Evolutionary conservation across 2,888 invertebrate genomes (phyloP).

Genomic region (Leuctra nigra): DNA sequence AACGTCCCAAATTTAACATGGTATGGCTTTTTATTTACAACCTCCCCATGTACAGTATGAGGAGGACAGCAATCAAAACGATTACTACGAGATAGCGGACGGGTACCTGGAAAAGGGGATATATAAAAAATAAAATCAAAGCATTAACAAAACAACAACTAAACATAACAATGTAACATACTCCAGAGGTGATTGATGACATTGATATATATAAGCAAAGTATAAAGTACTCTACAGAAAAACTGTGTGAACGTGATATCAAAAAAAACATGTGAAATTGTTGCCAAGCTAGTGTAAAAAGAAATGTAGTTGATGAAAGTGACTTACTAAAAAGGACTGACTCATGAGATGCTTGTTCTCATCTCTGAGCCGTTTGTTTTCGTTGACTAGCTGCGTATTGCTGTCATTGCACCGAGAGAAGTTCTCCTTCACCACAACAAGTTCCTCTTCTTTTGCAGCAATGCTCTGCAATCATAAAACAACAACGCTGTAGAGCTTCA

Average conservation of each 20-base stretch:
- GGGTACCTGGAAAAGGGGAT: conserved; percentile 36
- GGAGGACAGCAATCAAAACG: conserved; percentile 40
- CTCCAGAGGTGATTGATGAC: no score
- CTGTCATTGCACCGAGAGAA: conserved; percentile 47
- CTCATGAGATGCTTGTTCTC: conserved; percentile 53
- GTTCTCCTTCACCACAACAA: background rate
- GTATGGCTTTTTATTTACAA: no score
- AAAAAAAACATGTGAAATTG: no score
- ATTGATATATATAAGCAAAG: no score
- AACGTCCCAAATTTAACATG: no score
- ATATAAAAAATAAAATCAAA: conserved; percentile 15
- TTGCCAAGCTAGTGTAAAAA: no score
- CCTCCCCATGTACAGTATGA: no score
- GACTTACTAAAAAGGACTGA: conserved; percentile 50
- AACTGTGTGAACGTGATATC: no score
- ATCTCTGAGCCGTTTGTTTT: conserved; percentile 51
- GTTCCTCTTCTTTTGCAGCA: background rate
- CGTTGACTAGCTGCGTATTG: conserved; percentile 52
- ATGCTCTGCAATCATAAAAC: no score
- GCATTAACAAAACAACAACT: conserved; percentile 1
- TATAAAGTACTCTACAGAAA: no score
- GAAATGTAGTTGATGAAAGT: no score
- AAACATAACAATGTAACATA: conserved; percentile 4
- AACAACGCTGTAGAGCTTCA: no score
- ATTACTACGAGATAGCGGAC: conserved; percentile 40